A percentile compares a stretch with the other conserved stretches of the same genome.
Conservation (phyloP, 2,113 vertebrate species). For the Lepus americanus region DNA sequence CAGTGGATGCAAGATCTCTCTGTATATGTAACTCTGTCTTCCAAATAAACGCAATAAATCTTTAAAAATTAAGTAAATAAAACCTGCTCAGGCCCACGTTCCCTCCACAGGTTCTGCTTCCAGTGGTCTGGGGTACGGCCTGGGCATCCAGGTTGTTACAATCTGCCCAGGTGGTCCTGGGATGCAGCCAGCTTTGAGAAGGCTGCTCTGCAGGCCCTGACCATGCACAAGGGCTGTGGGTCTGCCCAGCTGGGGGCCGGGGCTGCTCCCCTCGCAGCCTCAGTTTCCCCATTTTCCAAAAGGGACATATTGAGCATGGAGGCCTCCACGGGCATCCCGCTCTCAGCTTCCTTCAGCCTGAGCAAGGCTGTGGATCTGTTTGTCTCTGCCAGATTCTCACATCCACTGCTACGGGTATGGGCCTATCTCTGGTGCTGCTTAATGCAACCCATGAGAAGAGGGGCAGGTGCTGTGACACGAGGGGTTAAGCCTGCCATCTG, state of each 20-base stretch:
- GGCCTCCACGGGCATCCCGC: not conserved
- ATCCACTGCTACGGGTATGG: not conserved
- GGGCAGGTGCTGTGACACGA: no score
- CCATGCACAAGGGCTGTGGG: not conserved
- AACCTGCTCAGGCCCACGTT: not conserved
- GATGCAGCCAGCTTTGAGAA: not conserved
- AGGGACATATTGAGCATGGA: not conserved
- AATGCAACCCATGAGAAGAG: not conserved
- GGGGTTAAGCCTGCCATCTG: no score
- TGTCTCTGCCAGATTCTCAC: not conserved
- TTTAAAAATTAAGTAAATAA: no score
- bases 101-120: not conserved
- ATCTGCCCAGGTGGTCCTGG: not conserved
- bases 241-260: not conserved
- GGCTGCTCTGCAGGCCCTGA: no score
- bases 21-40: no score
- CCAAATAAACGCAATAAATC: no score
- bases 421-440: not conserved
- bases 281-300: not conserved
- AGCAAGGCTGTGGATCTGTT: fast-evolving
- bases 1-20: no score
- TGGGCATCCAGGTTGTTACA: no score
- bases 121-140: not conserved
- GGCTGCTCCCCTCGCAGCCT: not conserved
- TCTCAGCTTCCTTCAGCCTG: not conserved